phyloP scores from a whole-genome alignment of 2,888 invertebrate species.

The Drosophila siamana region DNA sequence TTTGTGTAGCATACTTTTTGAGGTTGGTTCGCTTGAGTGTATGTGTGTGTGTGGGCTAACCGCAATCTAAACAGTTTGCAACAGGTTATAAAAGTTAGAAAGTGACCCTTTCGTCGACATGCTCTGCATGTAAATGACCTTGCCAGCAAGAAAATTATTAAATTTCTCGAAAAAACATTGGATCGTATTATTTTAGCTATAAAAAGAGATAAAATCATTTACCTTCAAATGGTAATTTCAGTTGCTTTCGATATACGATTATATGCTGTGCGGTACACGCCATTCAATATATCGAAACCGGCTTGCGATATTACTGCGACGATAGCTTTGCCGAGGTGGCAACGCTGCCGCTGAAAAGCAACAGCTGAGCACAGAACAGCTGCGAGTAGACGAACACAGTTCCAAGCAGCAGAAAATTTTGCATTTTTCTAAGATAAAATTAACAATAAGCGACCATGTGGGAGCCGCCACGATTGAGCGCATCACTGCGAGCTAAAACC shows the following conservation, averaged over 20 bases:
- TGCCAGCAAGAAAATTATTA: not conserved
- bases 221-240: not conserved
- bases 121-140: constrained; percentile 43
- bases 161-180: not conserved
- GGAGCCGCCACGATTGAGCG: constrained; percentile 88
- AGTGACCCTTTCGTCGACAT: constrained; percentile 30
- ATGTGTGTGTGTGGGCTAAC: constrained; percentile 13
- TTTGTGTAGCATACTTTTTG: constrained; percentile 57
- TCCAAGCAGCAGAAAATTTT: constrained; percentile 22
- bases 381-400: constrained; percentile 17
- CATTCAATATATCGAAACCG: not conserved
- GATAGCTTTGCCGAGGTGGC: constrained; percentile 26
- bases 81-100: constrained; percentile 64
- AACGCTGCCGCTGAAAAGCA: constrained; percentile 29
- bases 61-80: constrained; percentile 55
- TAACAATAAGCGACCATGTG: constrained; percentile 57
- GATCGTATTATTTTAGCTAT: not conserved
- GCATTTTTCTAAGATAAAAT: constrained; percentile 15
- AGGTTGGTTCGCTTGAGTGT: not conserved
- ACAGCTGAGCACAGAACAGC: constrained; percentile 52
- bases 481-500: constrained; percentile 89
- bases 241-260: constrained; percentile 21
- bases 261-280: not conserved
- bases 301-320: not conserved
- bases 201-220: not conserved